A percentile compares a stretch with the other conserved stretches of the same genome.
phyloP scores from a whole-genome alignment of 2,888 invertebrate genomes.

The Lycia hirtaria region DNA sequence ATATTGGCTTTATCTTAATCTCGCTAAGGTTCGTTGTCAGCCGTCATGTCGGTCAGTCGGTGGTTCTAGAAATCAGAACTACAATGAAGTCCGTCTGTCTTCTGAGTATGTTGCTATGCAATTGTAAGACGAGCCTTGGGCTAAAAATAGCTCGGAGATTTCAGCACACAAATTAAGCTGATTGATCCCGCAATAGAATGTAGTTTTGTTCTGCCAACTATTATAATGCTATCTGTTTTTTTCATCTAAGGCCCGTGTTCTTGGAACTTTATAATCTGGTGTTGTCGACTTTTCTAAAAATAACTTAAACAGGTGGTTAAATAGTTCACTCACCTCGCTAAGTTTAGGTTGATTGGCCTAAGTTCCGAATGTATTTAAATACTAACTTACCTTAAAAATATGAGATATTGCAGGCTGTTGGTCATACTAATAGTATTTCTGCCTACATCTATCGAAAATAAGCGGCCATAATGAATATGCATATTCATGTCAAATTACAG shows the following conservation, averaged over 20 bases:
- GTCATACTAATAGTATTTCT: no score
- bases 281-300: no score
- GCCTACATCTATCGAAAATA: no score
- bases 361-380: no score
- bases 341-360: no score
- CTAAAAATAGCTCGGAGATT: slow-evolving; percentile 9
- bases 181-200: slow-evolving; percentile 10
- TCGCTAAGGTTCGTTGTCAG: slow-evolving; percentile 25
- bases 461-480: no score
- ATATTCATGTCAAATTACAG: no score
- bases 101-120: slow-evolving; percentile 20
- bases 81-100: slow-evolving; percentile 1
- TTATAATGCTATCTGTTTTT: neutral
- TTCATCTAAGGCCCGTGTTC: neutral
- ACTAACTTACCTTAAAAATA: no score
- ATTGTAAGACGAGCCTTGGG: slow-evolving; percentile 6
- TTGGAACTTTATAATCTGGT: no score
- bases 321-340: no score
- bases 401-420: no score
- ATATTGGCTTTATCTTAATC: slow-evolving; percentile 41
- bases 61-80: slow-evolving; percentile 51
- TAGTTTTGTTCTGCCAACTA: slow-evolving; percentile 1
- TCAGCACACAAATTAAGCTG: slow-evolving; percentile 14
- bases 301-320: no score
- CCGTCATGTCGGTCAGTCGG: slow-evolving; percentile 32